A percentile compares a stretch with the other conserved stretches of the same genome.
phyloP scores from a whole-genome alignment of 2,113 vertebrate species.

The Lucifuga dentata region DNA sequence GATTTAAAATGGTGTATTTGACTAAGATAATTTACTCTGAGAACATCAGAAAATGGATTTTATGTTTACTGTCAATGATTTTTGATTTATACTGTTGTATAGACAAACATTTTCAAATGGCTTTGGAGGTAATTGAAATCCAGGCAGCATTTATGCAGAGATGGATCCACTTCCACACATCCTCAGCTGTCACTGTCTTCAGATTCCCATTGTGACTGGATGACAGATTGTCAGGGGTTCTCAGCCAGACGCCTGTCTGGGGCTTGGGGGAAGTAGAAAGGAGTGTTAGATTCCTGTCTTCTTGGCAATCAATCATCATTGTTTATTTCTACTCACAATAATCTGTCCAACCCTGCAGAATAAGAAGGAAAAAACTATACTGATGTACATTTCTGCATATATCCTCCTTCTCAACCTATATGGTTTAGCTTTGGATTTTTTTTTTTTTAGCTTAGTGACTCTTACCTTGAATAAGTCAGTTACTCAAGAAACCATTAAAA shows the following conservation, averaged over 20 bases:
- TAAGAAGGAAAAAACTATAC: constrained; percentile 10
- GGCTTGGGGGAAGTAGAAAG: constrained; percentile 54
- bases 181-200: constrained; percentile 79
- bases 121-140: constrained; percentile 72
- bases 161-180: constrained; percentile 70
- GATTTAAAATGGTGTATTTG: constrained; percentile 45
- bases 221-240: constrained; percentile 76
- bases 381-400: constrained; percentile 3
- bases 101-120: constrained; percentile 46
- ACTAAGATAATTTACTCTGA: constrained; percentile 51
- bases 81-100: constrained; percentile 65
- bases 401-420: background rate
- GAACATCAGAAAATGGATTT: constrained; percentile 55
- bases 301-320: constrained; percentile 75
- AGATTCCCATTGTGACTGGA: constrained; percentile 71
- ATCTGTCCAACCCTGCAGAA: constrained; percentile 38
- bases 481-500: constrained; percentile 3
- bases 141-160: constrained; percentile 68
- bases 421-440: background rate
- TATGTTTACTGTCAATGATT: constrained; percentile 45
- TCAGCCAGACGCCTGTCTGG: constrained; percentile 76
- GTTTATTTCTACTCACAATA: constrained; percentile 70
- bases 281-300: constrained; percentile 69
- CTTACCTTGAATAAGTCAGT: too few relatives aligned
- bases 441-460: too few relatives aligned